A percentile compares a stretch with the other conserved stretches of the same genome.
These are phyloP conservation scores for Galendromus occidentalis DNA, from an alignment of 1,140 invertebrate genomes.

Conservation along the genomic window DNA sequence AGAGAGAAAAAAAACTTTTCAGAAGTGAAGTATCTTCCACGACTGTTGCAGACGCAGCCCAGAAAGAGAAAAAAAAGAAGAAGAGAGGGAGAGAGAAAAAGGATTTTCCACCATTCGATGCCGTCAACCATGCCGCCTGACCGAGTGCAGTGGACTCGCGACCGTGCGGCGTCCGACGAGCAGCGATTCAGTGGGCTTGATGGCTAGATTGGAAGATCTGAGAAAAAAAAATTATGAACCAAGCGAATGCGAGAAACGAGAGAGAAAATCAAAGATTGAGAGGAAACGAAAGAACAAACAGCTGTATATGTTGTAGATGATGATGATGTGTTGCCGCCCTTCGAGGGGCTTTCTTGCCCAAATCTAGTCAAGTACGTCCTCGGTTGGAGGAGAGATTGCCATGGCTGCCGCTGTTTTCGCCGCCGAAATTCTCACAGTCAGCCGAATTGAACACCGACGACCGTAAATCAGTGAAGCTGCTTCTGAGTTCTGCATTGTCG, in stretches of 20 bases:
- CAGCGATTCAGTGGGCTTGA: too few relatives aligned
- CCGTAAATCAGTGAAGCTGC: not conserved
- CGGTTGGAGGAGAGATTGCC: constrained; percentile 5
- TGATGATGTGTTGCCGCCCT: constrained; percentile 10
- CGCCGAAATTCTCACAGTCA: not conserved
- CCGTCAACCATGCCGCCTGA: too few relatives aligned
- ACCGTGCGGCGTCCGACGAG: too few relatives aligned
- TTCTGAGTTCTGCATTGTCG: not conserved
- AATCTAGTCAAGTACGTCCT: constrained; percentile 11
- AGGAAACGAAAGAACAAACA: too few relatives aligned
- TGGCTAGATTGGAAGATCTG: too few relatives aligned
- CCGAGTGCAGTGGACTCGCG: too few relatives aligned
- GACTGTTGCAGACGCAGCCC: constrained; percentile 12
- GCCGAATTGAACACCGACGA: not conserved
- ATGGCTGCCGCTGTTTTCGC: not conserved
- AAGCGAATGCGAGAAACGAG: too few relatives aligned
- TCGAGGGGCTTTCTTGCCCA: constrained; percentile 12
- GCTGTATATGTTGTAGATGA: too few relatives aligned
- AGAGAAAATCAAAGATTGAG: too few relatives aligned
- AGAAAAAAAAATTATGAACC: too few relatives aligned
- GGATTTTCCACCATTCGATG: too few relatives aligned
- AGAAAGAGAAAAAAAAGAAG: not conserved
- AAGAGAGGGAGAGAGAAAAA: too few relatives aligned
- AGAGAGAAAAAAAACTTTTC: not conserved
- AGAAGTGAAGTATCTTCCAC: constrained; percentile 11